Evolutionary conservation across 2,113 vertebrate species (phyloP).

Genomic region (Hippocampus barbouri): DNA sequence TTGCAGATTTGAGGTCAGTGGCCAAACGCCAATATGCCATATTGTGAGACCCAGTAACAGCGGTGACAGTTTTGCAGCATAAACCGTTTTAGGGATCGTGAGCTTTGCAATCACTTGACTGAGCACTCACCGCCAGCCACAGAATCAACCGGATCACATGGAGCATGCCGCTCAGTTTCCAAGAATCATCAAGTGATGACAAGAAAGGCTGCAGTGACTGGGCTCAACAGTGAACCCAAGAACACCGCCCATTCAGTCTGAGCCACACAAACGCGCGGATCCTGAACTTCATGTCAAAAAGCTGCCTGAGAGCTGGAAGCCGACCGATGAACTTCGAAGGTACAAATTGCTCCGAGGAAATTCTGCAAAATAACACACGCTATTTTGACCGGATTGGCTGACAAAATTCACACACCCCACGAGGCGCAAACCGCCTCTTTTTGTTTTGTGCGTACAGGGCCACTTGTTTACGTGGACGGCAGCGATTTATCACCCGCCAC

Average conservation of each 20-base stretch:
- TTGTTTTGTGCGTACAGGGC: conserved; percentile 3
- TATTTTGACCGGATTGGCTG: conserved; percentile 3
- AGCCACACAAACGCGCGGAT: conserved; percentile 15
- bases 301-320: conserved; percentile 1
- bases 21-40: too few species aligned
- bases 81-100: conserved; percentile 51
- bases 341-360: conserved; percentile 36
- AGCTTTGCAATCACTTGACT: conserved; percentile 40
- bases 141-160: conserved; percentile 24
- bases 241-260: conserved; percentile 35
- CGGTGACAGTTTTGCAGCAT: background rate
- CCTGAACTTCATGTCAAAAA: conserved; percentile 6
- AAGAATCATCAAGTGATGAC: conserved; percentile 4
- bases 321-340: conserved; percentile 9
- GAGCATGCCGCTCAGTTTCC: background rate
- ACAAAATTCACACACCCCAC: conserved; percentile 24
- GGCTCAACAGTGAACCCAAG: conserved; percentile 14
- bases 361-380: conserved; percentile 17
- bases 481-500: conserved; percentile 42
- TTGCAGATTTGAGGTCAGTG: too few species aligned
- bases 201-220: background rate
- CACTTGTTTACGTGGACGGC: conserved; percentile 27
- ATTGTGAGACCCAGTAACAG: too few species aligned
- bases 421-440: conserved; percentile 16
- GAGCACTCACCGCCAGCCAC: conserved; percentile 17